phyloP scores from a whole-genome alignment of 2,113 vertebrate species.

The Bujurquina vittata region DNA sequence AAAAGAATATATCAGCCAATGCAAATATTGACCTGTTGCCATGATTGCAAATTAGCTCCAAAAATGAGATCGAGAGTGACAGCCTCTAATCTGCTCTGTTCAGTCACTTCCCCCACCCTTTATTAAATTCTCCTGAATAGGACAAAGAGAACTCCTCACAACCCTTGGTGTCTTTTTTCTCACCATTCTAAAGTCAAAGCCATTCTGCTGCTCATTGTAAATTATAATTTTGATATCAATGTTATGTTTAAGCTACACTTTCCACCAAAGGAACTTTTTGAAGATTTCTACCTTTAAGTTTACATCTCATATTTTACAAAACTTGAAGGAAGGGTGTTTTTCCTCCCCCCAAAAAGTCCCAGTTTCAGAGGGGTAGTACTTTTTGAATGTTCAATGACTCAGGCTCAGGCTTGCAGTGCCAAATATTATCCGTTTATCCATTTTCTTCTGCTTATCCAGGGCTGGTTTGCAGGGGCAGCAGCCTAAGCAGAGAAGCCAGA shows the following conservation, averaged over 20 bases:
- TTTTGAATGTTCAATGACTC: too few species aligned
- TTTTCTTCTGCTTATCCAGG: too few species aligned
- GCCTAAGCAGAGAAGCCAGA: too few species aligned
- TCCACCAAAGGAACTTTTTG: not conserved
- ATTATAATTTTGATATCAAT: not conserved
- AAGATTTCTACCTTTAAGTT: not conserved
- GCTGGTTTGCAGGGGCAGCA: too few species aligned
- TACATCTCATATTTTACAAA: not conserved
- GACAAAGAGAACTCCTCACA: slow-evolving; percentile 18
- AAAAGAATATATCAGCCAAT: slow-evolving; percentile 72
- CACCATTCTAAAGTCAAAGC: slow-evolving; percentile 7
- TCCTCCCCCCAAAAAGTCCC: too few species aligned
- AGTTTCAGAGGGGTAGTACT: too few species aligned
- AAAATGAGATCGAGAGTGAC: slow-evolving; percentile 59
- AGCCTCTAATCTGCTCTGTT: slow-evolving; percentile 63
- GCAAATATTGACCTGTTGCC: slow-evolving; percentile 76
- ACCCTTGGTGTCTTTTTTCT: not conserved
- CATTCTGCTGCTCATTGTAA: not conserved
- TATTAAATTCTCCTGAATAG: slow-evolving; percentile 3
- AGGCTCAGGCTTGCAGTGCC: too few species aligned
- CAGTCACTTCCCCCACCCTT: not conserved
- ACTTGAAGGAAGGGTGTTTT: not conserved
- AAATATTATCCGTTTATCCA: too few species aligned
- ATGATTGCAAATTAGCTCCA: slow-evolving; percentile 63
- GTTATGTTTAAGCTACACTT: not conserved